Percentiles rank a stretch among this genome's conserved stretches.
Conservation (phyloP, 1,140 invertebrate species). For the Calosoma granatense region DNA sequence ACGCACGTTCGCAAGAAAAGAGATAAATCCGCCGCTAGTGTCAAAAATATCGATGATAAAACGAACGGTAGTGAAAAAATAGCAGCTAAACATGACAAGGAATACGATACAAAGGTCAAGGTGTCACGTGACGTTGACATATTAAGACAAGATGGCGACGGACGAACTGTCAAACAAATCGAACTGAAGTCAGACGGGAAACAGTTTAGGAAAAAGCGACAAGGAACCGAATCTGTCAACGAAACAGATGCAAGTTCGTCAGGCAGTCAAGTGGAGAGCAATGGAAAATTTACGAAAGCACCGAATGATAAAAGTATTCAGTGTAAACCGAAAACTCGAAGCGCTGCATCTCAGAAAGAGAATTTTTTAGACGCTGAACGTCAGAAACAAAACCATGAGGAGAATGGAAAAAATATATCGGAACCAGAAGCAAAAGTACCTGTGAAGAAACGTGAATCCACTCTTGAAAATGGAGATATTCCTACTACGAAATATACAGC, state of each 20-base stretch:
- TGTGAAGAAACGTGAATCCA: too few species aligned
- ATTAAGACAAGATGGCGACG: slow-evolving; percentile 23
- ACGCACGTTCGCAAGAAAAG: slow-evolving; percentile 19
- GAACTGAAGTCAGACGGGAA: not conserved
- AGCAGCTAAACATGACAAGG: not conserved
- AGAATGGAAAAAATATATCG: not conserved
- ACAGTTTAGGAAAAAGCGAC: not conserved
- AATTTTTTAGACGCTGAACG: too few species aligned
- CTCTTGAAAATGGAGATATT: too few species aligned
- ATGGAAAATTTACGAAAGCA: slow-evolving; percentile 7
- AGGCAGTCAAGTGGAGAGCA: not conserved
- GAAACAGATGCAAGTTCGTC: not conserved
- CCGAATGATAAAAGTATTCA: slow-evolving; percentile 12
- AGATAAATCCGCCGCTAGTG: not conserved
- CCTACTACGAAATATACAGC: too few species aligned
- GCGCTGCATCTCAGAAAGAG: too few species aligned
- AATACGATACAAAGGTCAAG: not conserved
- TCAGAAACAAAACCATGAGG: not conserved
- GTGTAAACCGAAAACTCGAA: slow-evolving; percentile 1
- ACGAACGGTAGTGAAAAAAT: too few species aligned
- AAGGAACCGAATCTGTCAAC: not conserved
- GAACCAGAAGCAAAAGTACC: not conserved
- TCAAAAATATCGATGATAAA: not conserved
- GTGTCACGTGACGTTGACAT: too few species aligned
- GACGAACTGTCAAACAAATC: slow-evolving; percentile 8